These are phyloP conservation scores for Oscheius sp. DNA, from an alignment of 2,888 invertebrate species.

Conservation along the genomic window DNA sequence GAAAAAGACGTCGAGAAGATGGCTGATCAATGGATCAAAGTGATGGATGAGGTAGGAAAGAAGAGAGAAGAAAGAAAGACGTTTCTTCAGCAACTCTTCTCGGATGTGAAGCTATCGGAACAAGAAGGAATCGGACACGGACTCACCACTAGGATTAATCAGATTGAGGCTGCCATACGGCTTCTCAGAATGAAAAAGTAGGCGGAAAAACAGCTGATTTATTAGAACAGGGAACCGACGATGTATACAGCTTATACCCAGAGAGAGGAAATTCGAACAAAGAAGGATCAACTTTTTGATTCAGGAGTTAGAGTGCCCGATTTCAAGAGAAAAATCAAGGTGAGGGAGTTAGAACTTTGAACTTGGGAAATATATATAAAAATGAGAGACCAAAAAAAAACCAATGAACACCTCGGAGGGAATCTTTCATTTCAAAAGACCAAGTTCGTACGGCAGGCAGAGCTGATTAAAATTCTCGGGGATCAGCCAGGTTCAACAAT, in stretches of 20 bases:
- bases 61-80: not conserved
- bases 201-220: not conserved
- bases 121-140: constrained; percentile 2
- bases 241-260: constrained; percentile 5
- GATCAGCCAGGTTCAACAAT: too few relatives aligned
- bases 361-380: not conserved
- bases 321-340: constrained; percentile 1
- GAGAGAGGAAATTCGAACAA: not conserved
- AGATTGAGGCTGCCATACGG: not conserved
- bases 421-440: too few relatives aligned
- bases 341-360: not conserved
- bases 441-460: too few relatives aligned
- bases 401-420: too few relatives aligned
- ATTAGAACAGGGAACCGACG: constrained; percentile 14
- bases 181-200: constrained; percentile 21
- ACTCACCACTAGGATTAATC: constrained; percentile 1
- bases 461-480: too few relatives aligned
- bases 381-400: too few relatives aligned
- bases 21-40: not conserved
- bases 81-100: not conserved
- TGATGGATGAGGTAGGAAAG: constrained; percentile 1
- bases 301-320: not conserved
- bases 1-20: not conserved
- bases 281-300: not conserved
- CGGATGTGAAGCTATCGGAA: not conserved